Evolutionary conservation across 1,140 invertebrate genomes (phyloP), one percentile per base, ranked within the genome.

Genomic region (Tetranychus urticae): DNA sequence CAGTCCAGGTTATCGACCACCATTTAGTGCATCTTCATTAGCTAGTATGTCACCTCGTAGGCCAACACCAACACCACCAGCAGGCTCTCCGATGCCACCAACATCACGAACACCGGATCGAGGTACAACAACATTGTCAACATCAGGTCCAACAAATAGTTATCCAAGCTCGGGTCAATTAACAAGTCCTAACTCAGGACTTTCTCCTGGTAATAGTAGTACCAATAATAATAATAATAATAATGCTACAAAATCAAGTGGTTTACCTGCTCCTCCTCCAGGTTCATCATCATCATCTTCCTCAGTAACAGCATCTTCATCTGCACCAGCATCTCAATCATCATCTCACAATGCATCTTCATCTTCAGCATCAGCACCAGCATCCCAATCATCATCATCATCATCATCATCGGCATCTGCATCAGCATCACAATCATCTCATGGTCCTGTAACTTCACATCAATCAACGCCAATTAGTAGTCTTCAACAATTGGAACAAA

Each of bases 401-500:
- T 52, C 50, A 52, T 52, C 50, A n/a, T 52, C 50, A 52, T 52
- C 39, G 5, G 39, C 39, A 42, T 42, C 39, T 42, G 5, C 39
- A 42, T 52, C 50, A 37, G 59, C 47, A 52, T 45, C 58, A 46
- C 61, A 54, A 55, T 34, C 52, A 10, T 56, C 55, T 31, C 33
- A 35, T 36, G 39, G 39, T 42, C 39, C 39, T 10, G 5, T 42
- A 42, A 6, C 39, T 42, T 42, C 39, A 42, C 39, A 42, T 42
- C 36, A 36, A 35, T 14, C 42, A 6, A 33, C 59, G 2, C 47
- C 59, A 37, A 60, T 31, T 33, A 88, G 85, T 66, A 90, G 86
- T 54, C 73, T 91, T 56, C 88, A 91, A 74, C 87, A 88, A 64
- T 76, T 91, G 59, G 87, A 92, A 73, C 87, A 91, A 77, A 88